Evolutionary conservation across 2,888 invertebrate genomes (phyloP).

Genomic region (Ophion slaviceki): DNA sequence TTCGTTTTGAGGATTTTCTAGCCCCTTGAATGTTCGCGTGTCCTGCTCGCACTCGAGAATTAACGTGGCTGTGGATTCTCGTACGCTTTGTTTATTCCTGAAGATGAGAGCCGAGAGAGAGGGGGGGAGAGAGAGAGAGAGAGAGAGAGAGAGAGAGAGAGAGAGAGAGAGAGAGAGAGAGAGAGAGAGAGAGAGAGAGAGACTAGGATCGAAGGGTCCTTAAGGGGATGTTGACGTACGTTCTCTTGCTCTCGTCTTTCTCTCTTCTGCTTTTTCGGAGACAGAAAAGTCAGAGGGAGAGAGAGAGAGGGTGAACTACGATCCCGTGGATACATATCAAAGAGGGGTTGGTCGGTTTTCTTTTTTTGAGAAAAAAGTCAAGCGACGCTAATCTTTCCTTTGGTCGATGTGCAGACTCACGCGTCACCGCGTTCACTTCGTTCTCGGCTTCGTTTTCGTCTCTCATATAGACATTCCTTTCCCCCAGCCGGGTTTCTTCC

Average conservation of each 20-base stretch:
- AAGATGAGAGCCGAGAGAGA: constrained; percentile 1
- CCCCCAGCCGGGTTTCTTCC: constrained; percentile 21
- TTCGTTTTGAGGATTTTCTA: background rate
- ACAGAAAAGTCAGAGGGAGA: background rate
- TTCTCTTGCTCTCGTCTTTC: too few species aligned
- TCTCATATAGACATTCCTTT: constrained; percentile 77
- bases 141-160: constrained; percentile 62
- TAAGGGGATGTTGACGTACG: too few species aligned
- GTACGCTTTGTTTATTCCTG: constrained; percentile 45
- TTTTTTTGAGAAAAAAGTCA: constrained; percentile 58
- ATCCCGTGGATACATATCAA: constrained; percentile 62
- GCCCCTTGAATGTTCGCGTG: constrained; percentile 3
- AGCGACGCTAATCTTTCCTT: constrained; percentile 81
- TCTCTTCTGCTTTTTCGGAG: too few species aligned
- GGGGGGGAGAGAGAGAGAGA: constrained; percentile 30
- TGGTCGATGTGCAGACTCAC: constrained; percentile 83
- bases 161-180: constrained; percentile 67
- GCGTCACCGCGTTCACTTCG: constrained; percentile 80
- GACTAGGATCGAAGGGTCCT: too few species aligned
- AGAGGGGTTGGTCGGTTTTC: constrained; percentile 45
- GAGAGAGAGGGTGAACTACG: constrained; percentile 24
- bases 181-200: too few species aligned
- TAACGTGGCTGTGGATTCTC: constrained; percentile 1
- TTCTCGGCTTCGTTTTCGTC: constrained; percentile 70
- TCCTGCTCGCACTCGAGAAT: constrained; percentile 17